Conservation (phyloP, 2,888 invertebrate genomes). For the Hofmannophila pseudospretella region DNA sequence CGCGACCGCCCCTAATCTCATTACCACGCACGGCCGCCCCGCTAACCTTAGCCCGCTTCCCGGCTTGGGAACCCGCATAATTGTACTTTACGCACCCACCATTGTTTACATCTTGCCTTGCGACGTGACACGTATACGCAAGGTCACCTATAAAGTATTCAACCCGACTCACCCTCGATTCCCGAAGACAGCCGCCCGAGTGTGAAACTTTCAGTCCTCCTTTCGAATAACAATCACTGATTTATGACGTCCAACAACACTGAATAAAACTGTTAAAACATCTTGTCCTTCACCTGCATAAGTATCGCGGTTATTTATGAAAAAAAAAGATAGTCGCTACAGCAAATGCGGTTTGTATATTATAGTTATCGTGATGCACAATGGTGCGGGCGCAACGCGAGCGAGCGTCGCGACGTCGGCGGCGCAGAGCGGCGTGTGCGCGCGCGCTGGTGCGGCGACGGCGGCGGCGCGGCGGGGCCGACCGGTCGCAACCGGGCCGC, state of each 20-base stretch:
- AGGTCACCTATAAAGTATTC: constrained; percentile 1
- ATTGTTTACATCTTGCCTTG: constrained; percentile 10
- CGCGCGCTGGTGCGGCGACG: constrained; percentile 34
- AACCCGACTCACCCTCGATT: constrained; percentile 18
- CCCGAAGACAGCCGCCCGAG: constrained; percentile 16
- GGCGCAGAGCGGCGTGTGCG: constrained; percentile 66
- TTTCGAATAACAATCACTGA: constrained; percentile 34
- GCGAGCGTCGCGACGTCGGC: constrained; percentile 72
- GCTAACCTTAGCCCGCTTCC: constrained; percentile 48
- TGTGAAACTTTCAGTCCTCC: constrained; percentile 20
- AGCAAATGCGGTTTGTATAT: constrained; percentile 26
- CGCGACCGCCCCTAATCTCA: constrained; percentile 48
- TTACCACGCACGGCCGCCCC: constrained; percentile 47
- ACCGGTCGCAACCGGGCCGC: constrained; percentile 72
- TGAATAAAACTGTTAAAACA: constrained; percentile 45
- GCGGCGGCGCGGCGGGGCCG: constrained; percentile 55
- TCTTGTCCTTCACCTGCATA: constrained; percentile 33
- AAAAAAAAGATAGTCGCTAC: constrained; percentile 14
- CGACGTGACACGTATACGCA: neutral
- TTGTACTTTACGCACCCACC: constrained; percentile 14
- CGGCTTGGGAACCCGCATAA: constrained; percentile 36
- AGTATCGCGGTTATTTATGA: constrained; percentile 24
- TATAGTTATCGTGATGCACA: constrained; percentile 41
- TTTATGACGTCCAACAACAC: constrained; percentile 33
- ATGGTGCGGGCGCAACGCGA: constrained; percentile 58